These are phyloP conservation scores for Blennius ocellaris DNA, from an alignment of 2,113 vertebrate species.

Conservation along the genomic window DNA sequence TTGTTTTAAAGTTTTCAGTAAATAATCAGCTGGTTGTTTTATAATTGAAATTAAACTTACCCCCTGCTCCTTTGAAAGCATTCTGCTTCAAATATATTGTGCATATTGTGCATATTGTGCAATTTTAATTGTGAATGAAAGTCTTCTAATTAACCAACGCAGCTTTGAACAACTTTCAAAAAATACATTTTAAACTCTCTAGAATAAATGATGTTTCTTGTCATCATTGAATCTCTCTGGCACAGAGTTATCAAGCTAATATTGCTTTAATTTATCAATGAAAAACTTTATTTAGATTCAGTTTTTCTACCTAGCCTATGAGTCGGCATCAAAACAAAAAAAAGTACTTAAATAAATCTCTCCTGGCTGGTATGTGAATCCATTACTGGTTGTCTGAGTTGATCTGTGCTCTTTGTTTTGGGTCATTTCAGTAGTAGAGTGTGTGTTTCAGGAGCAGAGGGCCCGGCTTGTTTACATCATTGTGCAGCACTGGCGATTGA, in stretches of 20 bases:
- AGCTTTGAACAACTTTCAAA: neutral
- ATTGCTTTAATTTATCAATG: neutral
- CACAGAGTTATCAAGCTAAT: neutral
- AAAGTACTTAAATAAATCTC: neutral
- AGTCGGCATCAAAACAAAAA: neutral
- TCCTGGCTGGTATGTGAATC: neutral
- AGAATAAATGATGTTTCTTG: neutral
- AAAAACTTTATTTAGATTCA: neutral
- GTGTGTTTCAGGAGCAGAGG: slow-evolving; percentile 45
- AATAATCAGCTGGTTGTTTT: neutral
- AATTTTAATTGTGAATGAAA: neutral
- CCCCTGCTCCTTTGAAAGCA: no score
- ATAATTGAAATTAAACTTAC: neutral
- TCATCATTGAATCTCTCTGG: neutral
- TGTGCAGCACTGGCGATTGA: slow-evolving; percentile 61
- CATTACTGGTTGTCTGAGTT: neutral
- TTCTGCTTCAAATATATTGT: neutral
- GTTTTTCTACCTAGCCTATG: neutral
- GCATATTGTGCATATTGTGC: neutral
- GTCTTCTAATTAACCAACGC: neutral
- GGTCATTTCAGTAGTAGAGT: slow-evolving; percentile 21
- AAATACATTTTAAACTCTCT: neutral
- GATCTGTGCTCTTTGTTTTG: slow-evolving; percentile 34
- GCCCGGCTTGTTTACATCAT: slow-evolving; percentile 59
- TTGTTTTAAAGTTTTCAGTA: neutral